These are phyloP conservation scores for Cheilosia vulpina DNA, from an alignment of 2,888 invertebrate species.

Conservation along the genomic window DNA sequence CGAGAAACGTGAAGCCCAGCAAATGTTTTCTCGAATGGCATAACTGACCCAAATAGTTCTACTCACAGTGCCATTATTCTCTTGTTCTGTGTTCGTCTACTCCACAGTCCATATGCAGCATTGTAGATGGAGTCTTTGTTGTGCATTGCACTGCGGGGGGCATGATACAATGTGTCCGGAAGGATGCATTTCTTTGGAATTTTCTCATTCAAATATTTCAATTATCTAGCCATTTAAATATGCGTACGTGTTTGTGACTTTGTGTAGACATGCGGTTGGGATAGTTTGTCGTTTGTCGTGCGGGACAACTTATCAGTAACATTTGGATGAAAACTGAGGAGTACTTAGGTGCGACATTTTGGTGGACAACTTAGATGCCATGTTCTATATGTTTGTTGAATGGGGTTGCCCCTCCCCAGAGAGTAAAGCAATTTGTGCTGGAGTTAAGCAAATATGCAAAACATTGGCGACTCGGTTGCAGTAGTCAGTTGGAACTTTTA, in stretches of 20 bases:
- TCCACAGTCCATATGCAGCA: neutral
- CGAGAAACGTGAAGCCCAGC: conserved; percentile 2
- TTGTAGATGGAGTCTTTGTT: conserved; percentile 35
- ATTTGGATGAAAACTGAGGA: neutral
- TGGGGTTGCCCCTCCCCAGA: too few species aligned
- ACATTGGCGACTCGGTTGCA: too few species aligned
- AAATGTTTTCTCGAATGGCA: conserved; percentile 34
- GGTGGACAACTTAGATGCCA: too few species aligned
- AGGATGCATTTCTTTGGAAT: conserved; percentile 52
- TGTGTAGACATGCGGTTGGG: neutral
- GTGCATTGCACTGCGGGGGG: conserved; percentile 32
- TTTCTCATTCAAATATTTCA: conserved; percentile 72
- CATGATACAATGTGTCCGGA: conserved; percentile 28
- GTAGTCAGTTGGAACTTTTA: too few species aligned
- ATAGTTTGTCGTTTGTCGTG: conserved; percentile 18
- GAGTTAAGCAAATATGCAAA: too few species aligned
- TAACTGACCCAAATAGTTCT: conserved; percentile 69
- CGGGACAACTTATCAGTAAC: neutral
- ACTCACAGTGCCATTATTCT: conserved; percentile 43
- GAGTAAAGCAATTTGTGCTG: too few species aligned
- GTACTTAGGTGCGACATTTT: neutral
- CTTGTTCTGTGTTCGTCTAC: conserved; percentile 1
- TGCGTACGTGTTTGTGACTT: conserved; percentile 4
- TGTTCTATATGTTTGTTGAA: too few species aligned
- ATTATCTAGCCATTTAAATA: conserved; percentile 67